Percentiles rank a stretch among this genome's conserved stretches.
Evolutionary conservation across 2,113 vertebrate genomes (phyloP).

Genomic region (Ameiurus melas): DNA sequence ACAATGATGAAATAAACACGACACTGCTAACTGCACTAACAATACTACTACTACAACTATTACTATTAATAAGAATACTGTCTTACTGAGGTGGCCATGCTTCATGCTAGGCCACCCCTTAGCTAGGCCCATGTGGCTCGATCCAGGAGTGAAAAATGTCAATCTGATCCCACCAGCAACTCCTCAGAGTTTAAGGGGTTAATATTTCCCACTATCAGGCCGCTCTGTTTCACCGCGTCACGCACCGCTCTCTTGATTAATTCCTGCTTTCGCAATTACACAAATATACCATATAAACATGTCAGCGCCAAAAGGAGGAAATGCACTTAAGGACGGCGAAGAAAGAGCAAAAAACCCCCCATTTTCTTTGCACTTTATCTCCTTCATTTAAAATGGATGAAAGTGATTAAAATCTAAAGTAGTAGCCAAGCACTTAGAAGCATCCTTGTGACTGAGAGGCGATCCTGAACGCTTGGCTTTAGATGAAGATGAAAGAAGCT

Average conservation of each 20-base stretch:
- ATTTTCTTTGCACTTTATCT: conserved; percentile 30
- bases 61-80: not conserved
- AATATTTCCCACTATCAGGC: not conserved
- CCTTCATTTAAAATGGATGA: conserved; percentile 45
- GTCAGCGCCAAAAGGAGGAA: conserved; percentile 5
- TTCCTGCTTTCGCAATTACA: not conserved
- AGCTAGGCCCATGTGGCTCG: not conserved
- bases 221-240: not conserved
- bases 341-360: not conserved
- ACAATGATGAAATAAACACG: not conserved
- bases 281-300: conserved; percentile 20
- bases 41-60: not conserved
- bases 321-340: conserved; percentile 11
- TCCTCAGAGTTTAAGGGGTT: not conserved
- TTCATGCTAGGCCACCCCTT: not conserved
- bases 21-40: not conserved
- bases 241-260: not conserved
- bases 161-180: not conserved
- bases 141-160: not conserved
- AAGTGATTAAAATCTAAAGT: conserved; percentile 46
- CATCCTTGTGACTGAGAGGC: conserved; percentile 32
- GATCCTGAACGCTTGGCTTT: conserved; percentile 71
- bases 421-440: conserved; percentile 37
- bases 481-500: conserved; percentile 88
- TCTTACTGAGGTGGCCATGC: not conserved